Base-by-base conservation (phyloP, 53 echinoderm and acorn worm genomes). In the Arbacia lixula region DNA sequence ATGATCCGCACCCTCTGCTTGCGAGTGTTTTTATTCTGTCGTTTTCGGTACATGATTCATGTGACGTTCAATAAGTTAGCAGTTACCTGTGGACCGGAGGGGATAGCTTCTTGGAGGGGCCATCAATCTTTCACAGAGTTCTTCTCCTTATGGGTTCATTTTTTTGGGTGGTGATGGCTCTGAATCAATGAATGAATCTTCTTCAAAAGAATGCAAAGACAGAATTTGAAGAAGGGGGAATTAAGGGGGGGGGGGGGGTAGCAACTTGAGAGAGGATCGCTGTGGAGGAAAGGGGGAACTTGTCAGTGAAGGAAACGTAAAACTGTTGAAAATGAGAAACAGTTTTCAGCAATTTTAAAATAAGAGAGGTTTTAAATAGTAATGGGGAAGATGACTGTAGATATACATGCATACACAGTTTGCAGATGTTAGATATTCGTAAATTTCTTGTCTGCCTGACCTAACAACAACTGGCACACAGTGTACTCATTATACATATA, bases 1-100 rank as follows among this genome's bases (percentile, higher is more conserved):
- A 43, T 77, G 77, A 77, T 77, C 36, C 43, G 37, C 58, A 58
- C 77, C 37, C 51, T 46, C 8, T 46, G 14, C 46, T 46, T 14
- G 8, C 14, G 46, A 10, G 46, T 14, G 8, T 46, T 46, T 46
- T 14, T 46, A 12, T 11, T n/a, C n/a, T n/a, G n/a, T n/a, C n/a
- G 72, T 42, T 74, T 74, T 53, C 5, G 25, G 19, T 81, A 51
- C 64, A 81, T 63, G 64, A 81, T 81, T 81, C 27, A 81, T 81
- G 28, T 8, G 32, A 28, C 41, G 82, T 63, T 81, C 82, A 81
- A 81, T 81, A 81, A 81, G 46, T 81, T 63, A 81, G 62, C 64
- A 26, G 63, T 63, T 63, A 81, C 63, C 82, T 81, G 82, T 63
- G 11, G 64, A 63, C 35, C 82, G 19, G 21, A 3, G 62, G 82